Base-by-base conservation (phyloP, 2,888 invertebrate species). In the Morpho deidamia region DNA sequence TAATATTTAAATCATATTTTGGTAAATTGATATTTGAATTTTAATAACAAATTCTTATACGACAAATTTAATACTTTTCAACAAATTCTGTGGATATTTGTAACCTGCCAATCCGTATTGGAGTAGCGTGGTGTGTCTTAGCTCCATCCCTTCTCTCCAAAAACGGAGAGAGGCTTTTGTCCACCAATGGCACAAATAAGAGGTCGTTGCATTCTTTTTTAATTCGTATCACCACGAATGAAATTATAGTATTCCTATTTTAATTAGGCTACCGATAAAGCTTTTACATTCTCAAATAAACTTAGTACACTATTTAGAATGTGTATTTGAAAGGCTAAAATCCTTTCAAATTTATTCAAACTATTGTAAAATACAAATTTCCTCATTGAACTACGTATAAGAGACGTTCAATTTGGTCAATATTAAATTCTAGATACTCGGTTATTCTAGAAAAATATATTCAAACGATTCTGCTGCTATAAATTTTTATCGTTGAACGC, bases 401-500 rank as follows among this genome's bases (percentile, higher is more conserved):
- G n/a, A 32, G 40, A 10, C 7, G n/a, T 40, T 37, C 47, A 47
- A 12, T 34, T 11, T 32, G 11, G 47, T 33, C 34, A 40, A 40
- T 48, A 48, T 48, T 48, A 40, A 48, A 48, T 39, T 48, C 40
- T 14, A 33, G 38, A 33, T 48, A 10, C 11, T 40, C 32, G 11
- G 40, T 33, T 48, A 8, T 37, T n/a, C 11, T 33, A 8, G 40
- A 39, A 5, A 48, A 48, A 48, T 47, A 38, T 47, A 47, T 47
- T 47, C 47, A 40, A 40, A 32, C 40, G 39, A 11, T n/a, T 38
- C 32, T 48, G 33, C 33, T 23, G 23, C 41, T 45, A 45, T 56
- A 48, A 45, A 42, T 45, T 56, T 52, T 44, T 41, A 32, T 14
- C 12, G 44, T 33, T 41, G 48, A 52, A 52, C 48, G 44, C 41